phyloP scores from a whole-genome alignment of 2,113 vertebrate genomes.

The Centrocercus urophasianus region DNA sequence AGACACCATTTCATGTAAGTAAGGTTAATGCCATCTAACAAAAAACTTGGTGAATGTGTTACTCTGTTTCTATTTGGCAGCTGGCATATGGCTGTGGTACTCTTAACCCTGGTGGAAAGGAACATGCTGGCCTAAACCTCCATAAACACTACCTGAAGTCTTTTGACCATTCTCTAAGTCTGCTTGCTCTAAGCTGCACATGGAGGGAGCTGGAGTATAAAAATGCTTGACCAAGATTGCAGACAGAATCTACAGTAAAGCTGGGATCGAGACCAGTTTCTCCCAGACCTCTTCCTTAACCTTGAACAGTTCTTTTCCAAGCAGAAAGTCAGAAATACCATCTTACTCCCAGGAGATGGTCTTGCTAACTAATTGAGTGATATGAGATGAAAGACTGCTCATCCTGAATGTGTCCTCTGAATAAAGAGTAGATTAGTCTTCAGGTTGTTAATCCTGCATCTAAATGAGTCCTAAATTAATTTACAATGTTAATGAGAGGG shows the following conservation, averaged over 20 bases:
- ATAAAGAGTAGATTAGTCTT: conserved; percentile 33
- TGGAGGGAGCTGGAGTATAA: not conserved
- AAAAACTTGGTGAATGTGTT: not conserved
- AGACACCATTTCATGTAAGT: not conserved
- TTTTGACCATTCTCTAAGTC: not conserved
- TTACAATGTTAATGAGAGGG: conserved; percentile 24
- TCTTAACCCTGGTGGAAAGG: not conserved
- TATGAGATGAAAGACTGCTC: not conserved
- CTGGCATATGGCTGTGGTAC: not conserved
- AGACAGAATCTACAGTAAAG: not conserved
- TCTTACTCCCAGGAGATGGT: not conserved
- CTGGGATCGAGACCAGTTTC: not conserved
- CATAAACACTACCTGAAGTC: not conserved
- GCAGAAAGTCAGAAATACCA: not conserved
- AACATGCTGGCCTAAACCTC: not conserved
- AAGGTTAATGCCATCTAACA: not conserved
- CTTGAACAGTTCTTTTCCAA: not conserved
- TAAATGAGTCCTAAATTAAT: conserved; percentile 56
- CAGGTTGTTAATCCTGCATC: conserved; percentile 42
- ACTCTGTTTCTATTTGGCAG: not conserved
- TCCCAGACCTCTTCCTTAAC: not conserved
- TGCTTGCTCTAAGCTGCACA: not conserved
- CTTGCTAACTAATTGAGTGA: conserved; percentile 1
- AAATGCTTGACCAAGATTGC: not conserved
- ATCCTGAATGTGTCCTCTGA: conserved; percentile 7